Evolutionary conservation across 2,113 vertebrate genomes (phyloP).

Genomic region (Microtus ochrogaster): DNA sequence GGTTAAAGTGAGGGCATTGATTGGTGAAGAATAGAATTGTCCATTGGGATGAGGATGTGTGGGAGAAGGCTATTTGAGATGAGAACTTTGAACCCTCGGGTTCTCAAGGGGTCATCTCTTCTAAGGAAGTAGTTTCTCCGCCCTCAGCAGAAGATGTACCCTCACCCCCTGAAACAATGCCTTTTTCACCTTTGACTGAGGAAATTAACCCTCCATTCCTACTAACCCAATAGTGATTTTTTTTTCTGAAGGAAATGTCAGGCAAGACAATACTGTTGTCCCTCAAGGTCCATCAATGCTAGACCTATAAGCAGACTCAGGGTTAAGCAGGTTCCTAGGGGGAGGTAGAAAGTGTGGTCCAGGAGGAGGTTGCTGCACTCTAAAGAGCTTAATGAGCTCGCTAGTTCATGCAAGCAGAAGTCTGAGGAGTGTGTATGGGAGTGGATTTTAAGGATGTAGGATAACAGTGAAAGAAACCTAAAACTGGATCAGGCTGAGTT

Average conservation of each 20-base stretch:
- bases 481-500: background rate
- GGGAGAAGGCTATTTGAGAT: background rate
- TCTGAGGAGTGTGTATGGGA: background rate
- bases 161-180: background rate
- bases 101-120: background rate
- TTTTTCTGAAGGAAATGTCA: background rate
- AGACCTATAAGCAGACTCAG: background rate
- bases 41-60: too few species aligned
- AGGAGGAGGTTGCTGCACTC: background rate
- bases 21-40: background rate
- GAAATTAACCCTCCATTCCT: background rate
- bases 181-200: background rate
- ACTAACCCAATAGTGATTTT: background rate
- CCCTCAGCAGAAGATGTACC: background rate
- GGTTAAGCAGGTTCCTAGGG: too few species aligned
- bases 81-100: background rate
- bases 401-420: background rate
- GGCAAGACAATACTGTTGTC: background rate
- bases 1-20: background rate
- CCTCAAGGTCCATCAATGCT: background rate
- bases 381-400: background rate
- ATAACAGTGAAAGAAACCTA: background rate
- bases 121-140: background rate
- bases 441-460: background rate
- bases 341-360: background rate